These are phyloP conservation scores for Poeciliopsis turrubarensis DNA, from an alignment of 2,113 vertebrate genomes.

Conservation along the genomic window DNA sequence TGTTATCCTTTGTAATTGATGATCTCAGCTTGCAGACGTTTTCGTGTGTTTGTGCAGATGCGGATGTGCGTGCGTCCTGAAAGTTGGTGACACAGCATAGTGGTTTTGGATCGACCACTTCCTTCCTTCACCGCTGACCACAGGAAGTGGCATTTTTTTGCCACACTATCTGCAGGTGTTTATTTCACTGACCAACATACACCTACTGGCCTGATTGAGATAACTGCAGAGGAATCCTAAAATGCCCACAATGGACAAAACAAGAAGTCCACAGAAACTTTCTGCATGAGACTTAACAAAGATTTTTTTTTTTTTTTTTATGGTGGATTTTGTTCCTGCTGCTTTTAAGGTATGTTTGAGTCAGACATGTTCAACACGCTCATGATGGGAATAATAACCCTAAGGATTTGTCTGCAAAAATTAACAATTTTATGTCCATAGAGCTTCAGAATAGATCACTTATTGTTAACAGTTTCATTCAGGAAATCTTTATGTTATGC, in stretches of 20 bases:
- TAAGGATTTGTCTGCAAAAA: neutral
- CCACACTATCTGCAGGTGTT: constrained; percentile 10
- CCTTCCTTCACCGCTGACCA: constrained; percentile 41
- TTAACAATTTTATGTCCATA: neutral
- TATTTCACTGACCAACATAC: constrained; percentile 10
- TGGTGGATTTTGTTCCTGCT: neutral
- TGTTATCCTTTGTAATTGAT: constrained; percentile 32
- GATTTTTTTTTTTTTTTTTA: neutral
- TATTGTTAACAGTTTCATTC: neutral
- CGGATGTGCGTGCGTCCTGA: constrained; percentile 2
- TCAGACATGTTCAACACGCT: neutral
- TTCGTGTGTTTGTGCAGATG: neutral
- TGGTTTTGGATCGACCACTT: constrained; percentile 43
- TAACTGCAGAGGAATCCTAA: no score
- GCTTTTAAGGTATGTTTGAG: neutral
- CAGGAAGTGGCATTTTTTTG: constrained; percentile 55
- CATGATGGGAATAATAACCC: neutral
- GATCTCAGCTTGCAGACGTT: constrained; percentile 38
- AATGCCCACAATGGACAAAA: neutral
- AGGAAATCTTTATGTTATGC: neutral
- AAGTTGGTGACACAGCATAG: constrained; percentile 45
- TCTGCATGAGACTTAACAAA: no score
- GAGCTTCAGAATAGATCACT: neutral
- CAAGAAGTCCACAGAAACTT: neutral
- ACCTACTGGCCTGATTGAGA: neutral